These are phyloP conservation scores for Tokudaia tokunoshimensis DNA, from an alignment of 2,797 vertebrate genomes.

Conservation along the genomic window DNA sequence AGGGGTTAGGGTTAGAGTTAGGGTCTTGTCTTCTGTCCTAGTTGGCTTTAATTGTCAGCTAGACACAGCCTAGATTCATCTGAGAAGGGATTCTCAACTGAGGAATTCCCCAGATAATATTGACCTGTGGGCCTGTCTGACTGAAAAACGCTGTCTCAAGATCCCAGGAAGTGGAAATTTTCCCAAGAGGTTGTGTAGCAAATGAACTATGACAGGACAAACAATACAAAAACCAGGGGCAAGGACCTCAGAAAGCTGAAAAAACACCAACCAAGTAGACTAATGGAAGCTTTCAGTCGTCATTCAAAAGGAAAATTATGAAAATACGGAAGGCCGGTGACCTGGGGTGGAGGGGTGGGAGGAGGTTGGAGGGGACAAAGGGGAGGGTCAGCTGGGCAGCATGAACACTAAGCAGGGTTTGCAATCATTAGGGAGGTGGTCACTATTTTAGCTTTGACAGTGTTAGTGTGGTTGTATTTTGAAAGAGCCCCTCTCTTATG, in stretches of 20 bases:
- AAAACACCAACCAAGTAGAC: neutral
- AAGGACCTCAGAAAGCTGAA: neutral
- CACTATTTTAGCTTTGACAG: neutral
- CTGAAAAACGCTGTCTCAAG: neutral
- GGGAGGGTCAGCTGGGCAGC: accelerated
- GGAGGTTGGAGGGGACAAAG: accelerated
- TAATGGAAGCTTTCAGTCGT: neutral
- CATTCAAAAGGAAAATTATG: neutral
- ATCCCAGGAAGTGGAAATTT: neutral
- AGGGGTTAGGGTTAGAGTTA: too few relatives aligned
- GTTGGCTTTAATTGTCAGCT: neutral
- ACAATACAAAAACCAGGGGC: neutral
- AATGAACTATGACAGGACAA: neutral
- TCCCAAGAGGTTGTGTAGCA: neutral
- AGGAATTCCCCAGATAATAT: neutral
- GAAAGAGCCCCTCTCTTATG: neutral
- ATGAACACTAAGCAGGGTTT: neutral
- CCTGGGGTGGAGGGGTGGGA: neutral
- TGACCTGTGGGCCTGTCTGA: neutral
- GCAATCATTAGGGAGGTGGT: neutral
- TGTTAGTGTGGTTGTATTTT: neutral
- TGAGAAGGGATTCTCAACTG: neutral
- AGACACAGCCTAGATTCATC: neutral
- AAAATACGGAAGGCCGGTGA: neutral
- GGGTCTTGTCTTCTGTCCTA: neutral